Base-by-base conservation (phyloP, 2,888 invertebrate species). In the Spisula subtruncata region DNA sequence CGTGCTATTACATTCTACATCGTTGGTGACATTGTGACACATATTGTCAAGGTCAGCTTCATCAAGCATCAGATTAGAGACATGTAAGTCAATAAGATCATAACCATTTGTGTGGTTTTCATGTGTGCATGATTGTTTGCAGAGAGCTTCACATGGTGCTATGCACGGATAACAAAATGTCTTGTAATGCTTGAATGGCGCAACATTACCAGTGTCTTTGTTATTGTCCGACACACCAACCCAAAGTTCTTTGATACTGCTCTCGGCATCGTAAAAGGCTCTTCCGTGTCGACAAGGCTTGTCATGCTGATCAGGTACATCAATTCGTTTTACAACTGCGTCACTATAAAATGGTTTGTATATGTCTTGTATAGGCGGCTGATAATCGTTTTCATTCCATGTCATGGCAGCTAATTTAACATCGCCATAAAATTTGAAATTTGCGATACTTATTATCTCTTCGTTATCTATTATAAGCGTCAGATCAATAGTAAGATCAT, bases 191-290 rank as follows among this genome's bases (percentile, higher is more conserved):
- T 48, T 81, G 56, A 93, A 80, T 14, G 93, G 87, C 29, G 85
- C 32, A 18, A 94, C 56, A 83, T 92, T 93, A 1, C 90, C 94
- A 12, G 90, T 81, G 35, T 81, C 66, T 51, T 89, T 90, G 14
- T 80, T 80, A 66, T 60, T 90, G 60, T 94, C 92, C 6, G 93
- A 92, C 1, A 94, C 90, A 20, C 93, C 94, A 32, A 93, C 60
- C 90, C 91, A 93, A 12, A 94, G 87, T 75, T 94, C 93, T 51
- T 93, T 93, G 14, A 94, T 92, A 14, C 92, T 89, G 87, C 94
- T 94, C 84, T 94, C 93, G 1, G 85, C 86, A 51, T 94, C 94
- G 86, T 87, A 93, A 85, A 94, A 94, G 12, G 91, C 91, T 29
- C 75, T 18, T 46, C 94, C 94, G 85, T 93, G 88, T 14, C 86